These are phyloP conservation scores for Musca vetustissima DNA, from an alignment of 1,140 invertebrate genomes.

Conservation along the genomic window DNA sequence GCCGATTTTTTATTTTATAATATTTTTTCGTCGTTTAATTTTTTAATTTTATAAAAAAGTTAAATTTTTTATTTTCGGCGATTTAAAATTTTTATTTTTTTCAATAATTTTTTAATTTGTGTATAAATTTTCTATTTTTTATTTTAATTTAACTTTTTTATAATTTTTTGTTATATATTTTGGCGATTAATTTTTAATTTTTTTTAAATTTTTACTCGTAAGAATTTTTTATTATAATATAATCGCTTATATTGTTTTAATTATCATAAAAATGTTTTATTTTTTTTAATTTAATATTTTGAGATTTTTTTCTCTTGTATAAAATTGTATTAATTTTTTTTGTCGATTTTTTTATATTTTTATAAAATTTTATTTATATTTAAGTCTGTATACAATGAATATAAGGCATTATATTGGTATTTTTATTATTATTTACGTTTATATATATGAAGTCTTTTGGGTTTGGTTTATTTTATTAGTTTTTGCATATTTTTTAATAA, in stretches of 20 bases:
- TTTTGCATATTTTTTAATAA: background rate
- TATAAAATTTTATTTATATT: background rate
- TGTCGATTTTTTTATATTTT: background rate
- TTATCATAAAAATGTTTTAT: too few species aligned
- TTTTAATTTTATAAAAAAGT: too few species aligned
- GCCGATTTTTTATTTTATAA: too few species aligned
- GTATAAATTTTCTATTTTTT: too few species aligned
- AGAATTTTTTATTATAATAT: background rate
- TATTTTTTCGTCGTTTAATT: too few species aligned
- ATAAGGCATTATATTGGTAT: constrained; percentile 11
- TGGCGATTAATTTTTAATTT: too few species aligned
- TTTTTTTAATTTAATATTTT: constrained; percentile 21
- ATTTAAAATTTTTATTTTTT: too few species aligned
- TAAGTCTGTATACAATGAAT: constrained; percentile 1
- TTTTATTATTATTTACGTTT: background rate
- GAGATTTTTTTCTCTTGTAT: background rate
- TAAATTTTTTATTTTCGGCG: too few species aligned
- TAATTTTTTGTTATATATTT: too few species aligned
- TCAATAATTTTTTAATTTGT: too few species aligned
- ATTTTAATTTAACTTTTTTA: too few species aligned
- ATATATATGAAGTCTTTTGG: background rate
- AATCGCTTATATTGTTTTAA: too few species aligned
- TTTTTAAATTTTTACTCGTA: constrained; percentile 13
- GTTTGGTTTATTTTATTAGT: background rate
- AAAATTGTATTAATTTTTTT: constrained; percentile 10